Evolutionary conservation across 2,888 invertebrate genomes (phyloP).

Genomic region (Drosophila meridiana): DNA sequence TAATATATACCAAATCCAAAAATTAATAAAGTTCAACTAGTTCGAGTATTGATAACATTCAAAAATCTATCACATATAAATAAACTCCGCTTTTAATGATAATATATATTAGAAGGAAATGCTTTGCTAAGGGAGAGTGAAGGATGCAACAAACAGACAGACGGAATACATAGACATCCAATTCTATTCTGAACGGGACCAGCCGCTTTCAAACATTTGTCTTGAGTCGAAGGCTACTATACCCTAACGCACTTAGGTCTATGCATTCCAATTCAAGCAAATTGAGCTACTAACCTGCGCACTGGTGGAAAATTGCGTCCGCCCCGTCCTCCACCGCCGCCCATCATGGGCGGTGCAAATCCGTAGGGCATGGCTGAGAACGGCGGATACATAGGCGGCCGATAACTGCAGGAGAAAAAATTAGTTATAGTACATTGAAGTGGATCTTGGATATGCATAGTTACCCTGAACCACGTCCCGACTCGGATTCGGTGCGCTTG

Average conservation of each 20-base stretch:
- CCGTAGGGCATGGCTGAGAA: slow-evolving; percentile 85
- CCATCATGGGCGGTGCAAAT: slow-evolving; percentile 86
- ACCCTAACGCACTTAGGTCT: slow-evolving; percentile 11
- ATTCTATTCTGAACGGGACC: background rate
- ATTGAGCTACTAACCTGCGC: slow-evolving; percentile 64
- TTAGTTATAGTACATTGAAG: background rate
- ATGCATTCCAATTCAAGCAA: slow-evolving; percentile 9
- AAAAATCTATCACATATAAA: background rate
- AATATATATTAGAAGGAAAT: no score
- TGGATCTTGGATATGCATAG: background rate
- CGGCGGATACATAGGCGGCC: slow-evolving; percentile 82
- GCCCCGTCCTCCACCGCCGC: slow-evolving; percentile 85
- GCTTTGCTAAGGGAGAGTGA: background rate
- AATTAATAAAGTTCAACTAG: background rate
- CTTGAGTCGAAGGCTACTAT: background rate
- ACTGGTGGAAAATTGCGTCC: slow-evolving; percentile 75
- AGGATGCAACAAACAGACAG: slow-evolving; percentile 7
- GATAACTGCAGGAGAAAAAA: slow-evolving; percentile 64
- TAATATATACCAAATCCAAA: background rate
- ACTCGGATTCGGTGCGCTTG: slow-evolving; percentile 80
- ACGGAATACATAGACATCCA: background rate
- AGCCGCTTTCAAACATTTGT: background rate
- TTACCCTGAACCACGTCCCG: slow-evolving; percentile 68
- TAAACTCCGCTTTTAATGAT: background rate
- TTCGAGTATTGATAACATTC: background rate